Conservation (phyloP, 2,113 vertebrate genomes). For the Callorhinus ursinus region DNA sequence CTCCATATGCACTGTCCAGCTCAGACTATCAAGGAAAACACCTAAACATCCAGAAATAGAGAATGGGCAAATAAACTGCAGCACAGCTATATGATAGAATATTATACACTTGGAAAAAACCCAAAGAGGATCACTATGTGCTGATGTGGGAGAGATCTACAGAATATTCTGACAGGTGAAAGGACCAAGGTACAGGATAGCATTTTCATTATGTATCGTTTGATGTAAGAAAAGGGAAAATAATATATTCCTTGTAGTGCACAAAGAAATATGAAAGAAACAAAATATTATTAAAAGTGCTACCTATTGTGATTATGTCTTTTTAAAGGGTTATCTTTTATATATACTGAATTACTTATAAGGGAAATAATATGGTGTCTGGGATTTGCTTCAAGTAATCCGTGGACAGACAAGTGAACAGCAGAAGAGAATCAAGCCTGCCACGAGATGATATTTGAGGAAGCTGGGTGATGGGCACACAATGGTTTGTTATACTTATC, state of each 20-base stretch:
- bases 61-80: not conserved
- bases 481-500: not conserved
- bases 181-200: not conserved
- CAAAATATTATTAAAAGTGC: not conserved
- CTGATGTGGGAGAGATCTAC: not conserved
- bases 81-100: accelerated
- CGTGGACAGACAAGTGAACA: accelerated
- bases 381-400: not conserved
- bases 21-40: not conserved
- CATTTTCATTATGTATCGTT: not conserved
- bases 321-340: not conserved
- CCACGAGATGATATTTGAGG: not conserved
- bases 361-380: not conserved
- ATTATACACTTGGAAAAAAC: not conserved
- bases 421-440: not conserved
- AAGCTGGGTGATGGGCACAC: not conserved
- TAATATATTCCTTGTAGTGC: not conserved
- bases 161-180: not conserved
- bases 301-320: not conserved
- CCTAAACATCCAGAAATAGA: not conserved
- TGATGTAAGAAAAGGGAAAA: not conserved
- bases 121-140: not conserved
- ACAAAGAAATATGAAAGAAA: not conserved
- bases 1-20: not conserved
- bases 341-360: not conserved